Evolutionary conservation across 2,797 vertebrate genomes (phyloP).

Genomic region (Enteromius mattozi): DNA sequence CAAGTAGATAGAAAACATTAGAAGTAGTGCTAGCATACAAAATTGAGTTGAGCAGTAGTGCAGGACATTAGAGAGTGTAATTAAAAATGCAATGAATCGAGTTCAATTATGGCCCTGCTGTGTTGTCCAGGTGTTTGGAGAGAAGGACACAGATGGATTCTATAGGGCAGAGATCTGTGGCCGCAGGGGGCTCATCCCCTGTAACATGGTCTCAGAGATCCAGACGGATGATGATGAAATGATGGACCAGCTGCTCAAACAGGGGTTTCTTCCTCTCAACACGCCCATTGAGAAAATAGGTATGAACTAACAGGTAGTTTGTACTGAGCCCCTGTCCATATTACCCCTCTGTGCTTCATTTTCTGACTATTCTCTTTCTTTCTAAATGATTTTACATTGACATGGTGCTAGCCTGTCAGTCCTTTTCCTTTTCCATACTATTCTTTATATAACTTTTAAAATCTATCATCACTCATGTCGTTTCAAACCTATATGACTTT

Average conservation of each 20-base stretch:
- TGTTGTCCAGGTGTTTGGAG: slow-evolving; percentile 87
- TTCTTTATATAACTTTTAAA: neutral
- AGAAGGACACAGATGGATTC: slow-evolving; percentile 96
- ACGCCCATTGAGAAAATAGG: slow-evolving; percentile 95
- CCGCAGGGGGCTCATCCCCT: slow-evolving; percentile 91
- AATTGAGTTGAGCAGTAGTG: neutral
- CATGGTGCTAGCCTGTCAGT: neutral
- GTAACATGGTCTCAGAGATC: slow-evolving; percentile 99
- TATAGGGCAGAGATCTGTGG: slow-evolving; percentile 92
- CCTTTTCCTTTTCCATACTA: neutral
- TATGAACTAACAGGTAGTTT: slow-evolving; percentile 62
- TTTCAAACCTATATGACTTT: slow-evolving; percentile 6
- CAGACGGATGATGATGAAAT: slow-evolving; percentile 95
- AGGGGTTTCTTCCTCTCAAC: slow-evolving; percentile 95
- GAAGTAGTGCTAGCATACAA: neutral
- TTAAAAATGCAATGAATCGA: slow-evolving; percentile 16
- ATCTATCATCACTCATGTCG: neutral
- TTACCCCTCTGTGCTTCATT: slow-evolving; percentile 15
- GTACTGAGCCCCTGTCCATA: neutral
- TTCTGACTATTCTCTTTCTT: slow-evolving; percentile 13
- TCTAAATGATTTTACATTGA: slow-evolving; percentile 17
- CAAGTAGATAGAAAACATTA: neutral
- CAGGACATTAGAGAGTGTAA: neutral
- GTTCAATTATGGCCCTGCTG: slow-evolving; percentile 12
- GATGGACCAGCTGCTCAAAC: slow-evolving; percentile 94